These are phyloP conservation scores for Cerastis rubricosa DNA, from an alignment of 2,888 invertebrate species.

Conservation along the genomic window DNA sequence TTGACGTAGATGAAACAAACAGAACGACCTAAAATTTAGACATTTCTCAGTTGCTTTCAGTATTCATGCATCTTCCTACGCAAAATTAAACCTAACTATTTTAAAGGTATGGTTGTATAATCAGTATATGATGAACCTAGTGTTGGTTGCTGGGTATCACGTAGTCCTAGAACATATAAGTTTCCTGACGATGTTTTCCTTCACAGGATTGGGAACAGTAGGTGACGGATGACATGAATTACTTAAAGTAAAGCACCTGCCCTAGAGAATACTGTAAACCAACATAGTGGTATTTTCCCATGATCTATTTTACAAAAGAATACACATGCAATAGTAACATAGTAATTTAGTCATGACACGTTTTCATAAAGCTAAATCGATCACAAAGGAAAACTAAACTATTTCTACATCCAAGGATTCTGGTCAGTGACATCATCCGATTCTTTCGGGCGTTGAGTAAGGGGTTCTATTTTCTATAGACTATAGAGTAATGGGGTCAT, in stretches of 20 bases:
- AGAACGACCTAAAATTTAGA: too few relatives aligned
- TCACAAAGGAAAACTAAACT: slow-evolving; percentile 57
- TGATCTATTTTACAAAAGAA: neutral
- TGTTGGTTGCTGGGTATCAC: too few relatives aligned
- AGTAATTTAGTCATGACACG: slow-evolving; percentile 32
- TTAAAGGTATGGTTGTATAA: too few relatives aligned
- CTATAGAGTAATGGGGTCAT: slow-evolving; percentile 56
- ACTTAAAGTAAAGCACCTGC: too few relatives aligned
- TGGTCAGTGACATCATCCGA: slow-evolving; percentile 59
- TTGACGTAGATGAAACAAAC: neutral
- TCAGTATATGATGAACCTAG: too few relatives aligned
- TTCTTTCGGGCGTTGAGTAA: slow-evolving; percentile 51
- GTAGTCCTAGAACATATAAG: too few relatives aligned
- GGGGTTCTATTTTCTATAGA: slow-evolving; percentile 58
- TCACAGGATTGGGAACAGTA: too few relatives aligned
- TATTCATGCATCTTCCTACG: neutral
- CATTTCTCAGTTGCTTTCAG: too few relatives aligned
- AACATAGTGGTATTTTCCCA: too few relatives aligned
- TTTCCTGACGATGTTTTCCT: too few relatives aligned
- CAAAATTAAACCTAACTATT: neutral
- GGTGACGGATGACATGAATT: too few relatives aligned
- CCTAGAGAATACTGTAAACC: too few relatives aligned
- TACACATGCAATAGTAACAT: neutral
- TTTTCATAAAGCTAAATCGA: slow-evolving; percentile 42
- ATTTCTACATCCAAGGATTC: slow-evolving; percentile 50